Base-by-base conservation (phyloP, 1,140 invertebrate species). In the Euwallacea fornicatus region DNA sequence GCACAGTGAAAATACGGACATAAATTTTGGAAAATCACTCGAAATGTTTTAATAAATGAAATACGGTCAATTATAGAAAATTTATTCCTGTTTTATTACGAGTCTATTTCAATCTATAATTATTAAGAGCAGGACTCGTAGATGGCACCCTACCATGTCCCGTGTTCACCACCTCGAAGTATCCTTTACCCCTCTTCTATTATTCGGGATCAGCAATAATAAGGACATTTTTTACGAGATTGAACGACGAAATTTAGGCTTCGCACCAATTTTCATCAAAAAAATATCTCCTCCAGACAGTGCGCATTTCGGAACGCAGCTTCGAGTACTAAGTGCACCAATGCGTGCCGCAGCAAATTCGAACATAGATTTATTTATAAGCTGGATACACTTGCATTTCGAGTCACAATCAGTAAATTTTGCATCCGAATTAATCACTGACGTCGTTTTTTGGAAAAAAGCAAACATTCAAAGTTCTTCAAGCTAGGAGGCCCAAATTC, bases 21-120 rank as follows among this genome's bases (percentile, higher is more conserved):
- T 72, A 72, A 72, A 72, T 72, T 72, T 66, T 67, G 63, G 70
- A 67, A 72, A 72, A 72, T 72, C 70, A 72, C 70, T 72, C 70
- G 55, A 67, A 72, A 72, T 62, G 70, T 66, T 72, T 42, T 72
- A 72, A 72, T 72, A 72, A 72, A 44, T 72, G 70, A 72, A 58
- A 66, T 72, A 72, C 64, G 70, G 70, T 72, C 66, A 72, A 72
- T 72, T 72, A 72, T 72, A 63, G 70, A 61, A 41, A 72, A 72
- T 72, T 72, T 72, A 72, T 67, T 61, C 55, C 56, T 56, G 44
- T 72, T 72, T 72, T 72, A 72, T 72, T 72, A 41, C 70, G 65
- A 54, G 66, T 72, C 70, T 72, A 72, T 72, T 72, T 72, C 70
- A 58, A 66, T 72, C 56, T 60, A 13, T 50, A 13, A 50, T 33